Evolutionary conservation across 2,888 invertebrate genomes (phyloP), one percentile per base, ranked within the genome.

Genomic region (Lithophane semibrunnea): DNA sequence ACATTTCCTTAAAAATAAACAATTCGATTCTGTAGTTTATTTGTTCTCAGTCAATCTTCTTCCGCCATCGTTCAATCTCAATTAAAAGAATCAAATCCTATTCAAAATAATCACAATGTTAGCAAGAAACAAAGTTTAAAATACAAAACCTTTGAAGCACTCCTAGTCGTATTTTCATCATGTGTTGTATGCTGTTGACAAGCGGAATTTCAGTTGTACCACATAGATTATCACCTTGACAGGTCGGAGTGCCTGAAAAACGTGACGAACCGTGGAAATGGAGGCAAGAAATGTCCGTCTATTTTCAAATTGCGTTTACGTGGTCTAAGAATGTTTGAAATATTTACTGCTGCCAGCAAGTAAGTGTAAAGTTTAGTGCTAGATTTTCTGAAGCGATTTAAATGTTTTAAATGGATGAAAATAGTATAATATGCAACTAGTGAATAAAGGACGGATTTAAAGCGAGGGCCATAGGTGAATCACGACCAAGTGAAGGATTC

Each of bases 141-240:
- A 44, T 21, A 61, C 18, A 52, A 2, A 42, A 54, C 24, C 24
- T 13, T 68, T 63, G 61, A 64, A 76, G 13, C 29, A 81, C 21
- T 54, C 18, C 12, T 13, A 52, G 49, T 69, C 83, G 83, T 85
- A 83, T 80, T 64, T 80, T 73, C 68, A 10, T 69, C 79, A 82
- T n/a, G 65, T 65, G 76, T 75, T 73, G 52, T 67, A n/a, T 72
- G 54, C 29, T 44, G 75, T 70, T 79, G 82, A 78, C 85, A 79
- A 63, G 71, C 68, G 71, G 75, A 85, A 82, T 79, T 87, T 73
- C 85, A 73, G 61, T 47, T 61, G 75, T 70, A 70, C 56, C 52
- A 58, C 73, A 84, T 77, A 75, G 63, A 73, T 85, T 85, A 81
- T 79, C 75, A 63, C 75, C 64, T 63, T 73, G 85, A 70, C 75